Evolutionary conservation across 1,140 invertebrate genomes (phyloP).

Genomic region (Microplitis demolitor): DNA sequence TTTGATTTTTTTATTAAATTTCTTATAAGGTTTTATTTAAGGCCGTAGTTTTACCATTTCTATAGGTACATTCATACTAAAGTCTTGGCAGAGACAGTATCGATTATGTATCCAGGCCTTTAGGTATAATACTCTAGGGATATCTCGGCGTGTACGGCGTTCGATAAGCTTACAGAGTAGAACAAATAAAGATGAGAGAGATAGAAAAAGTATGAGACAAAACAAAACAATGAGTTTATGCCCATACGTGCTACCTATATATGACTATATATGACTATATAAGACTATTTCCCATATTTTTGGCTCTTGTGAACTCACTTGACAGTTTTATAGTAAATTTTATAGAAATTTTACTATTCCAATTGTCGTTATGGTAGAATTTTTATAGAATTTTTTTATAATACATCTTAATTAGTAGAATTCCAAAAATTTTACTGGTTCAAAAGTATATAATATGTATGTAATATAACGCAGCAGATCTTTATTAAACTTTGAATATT

Average conservation of each 20-base stretch:
- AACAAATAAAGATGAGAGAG: neutral
- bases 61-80: neutral
- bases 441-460: too few relatives aligned
- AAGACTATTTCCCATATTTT: neutral
- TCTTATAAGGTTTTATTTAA: neutral
- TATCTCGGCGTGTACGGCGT: neutral
- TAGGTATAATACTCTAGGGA: conserved; percentile 9
- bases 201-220: neutral
- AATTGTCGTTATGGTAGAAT: conserved; percentile 38
- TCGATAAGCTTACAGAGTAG: conserved; percentile 18
- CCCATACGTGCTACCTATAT: neutral
- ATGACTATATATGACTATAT: too few relatives aligned
- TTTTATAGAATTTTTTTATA: neutral
- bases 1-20: neutral
- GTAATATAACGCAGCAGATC: too few relatives aligned
- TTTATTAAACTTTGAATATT: too few relatives aligned
- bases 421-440: too few relatives aligned
- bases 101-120: conserved; percentile 11
- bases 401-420: too few relatives aligned
- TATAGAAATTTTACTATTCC: conserved; percentile 53
- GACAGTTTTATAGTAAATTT: conserved; percentile 46
- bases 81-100: neutral
- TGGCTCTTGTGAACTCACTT: conserved; percentile 38
- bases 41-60: neutral
- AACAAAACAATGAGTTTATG: neutral